Evolutionary conservation across 2,113 vertebrate species (phyloP), one percentile per base, ranked within the genome.

Genomic region (Pimephales promelas): DNA sequence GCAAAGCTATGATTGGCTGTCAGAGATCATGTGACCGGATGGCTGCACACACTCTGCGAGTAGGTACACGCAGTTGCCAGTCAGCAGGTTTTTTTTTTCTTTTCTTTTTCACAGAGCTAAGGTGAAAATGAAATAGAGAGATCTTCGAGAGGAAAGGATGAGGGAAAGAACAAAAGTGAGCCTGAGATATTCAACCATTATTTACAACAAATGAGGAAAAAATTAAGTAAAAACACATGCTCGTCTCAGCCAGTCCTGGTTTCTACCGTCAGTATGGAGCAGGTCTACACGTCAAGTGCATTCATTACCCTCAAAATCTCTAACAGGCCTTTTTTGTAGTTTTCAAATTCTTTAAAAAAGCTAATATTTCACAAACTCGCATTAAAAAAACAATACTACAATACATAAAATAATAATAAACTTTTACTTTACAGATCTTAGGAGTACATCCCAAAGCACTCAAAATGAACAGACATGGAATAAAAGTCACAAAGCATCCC

Each of bases 11-110:
- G 89, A 92, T 93, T 94, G 90, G 94, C 49, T 83, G 9, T 31
- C 20, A 4, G n/a, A 84, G 26, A 36, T 92, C 93, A 94, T 70
- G 66, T 95, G 94, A 78, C 49, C 36, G 70, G 73, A 86, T 11
- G 87, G 88, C 89, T 88, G 85, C 85, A 81, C 45, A 22, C 22
- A 57, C 71, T 76, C 47, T 84, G 83, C 72, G 82, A 75, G 85
- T 85, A 90, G 73, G 72, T 86, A 89, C 90, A 90, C 76, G 88
- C 86, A 77, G 66, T 79, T 87, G 88, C 85, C 86, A 87, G 86
- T 89, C 87, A 89, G 82, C 87, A 75, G 66, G 85, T 87, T 68
- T 34, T 18, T 64, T 8, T 13, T 14, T n/a, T 57, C 0, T n/a
- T 57, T 89, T 89, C 9, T 64, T 90, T 89, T 84, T 84, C 80